Percentiles rank a stretch among this genome's conserved stretches.
These are phyloP conservation scores for Cottoperca gobio DNA, from an alignment of 2,797 vertebrate genomes.

Conservation along the genomic window DNA sequence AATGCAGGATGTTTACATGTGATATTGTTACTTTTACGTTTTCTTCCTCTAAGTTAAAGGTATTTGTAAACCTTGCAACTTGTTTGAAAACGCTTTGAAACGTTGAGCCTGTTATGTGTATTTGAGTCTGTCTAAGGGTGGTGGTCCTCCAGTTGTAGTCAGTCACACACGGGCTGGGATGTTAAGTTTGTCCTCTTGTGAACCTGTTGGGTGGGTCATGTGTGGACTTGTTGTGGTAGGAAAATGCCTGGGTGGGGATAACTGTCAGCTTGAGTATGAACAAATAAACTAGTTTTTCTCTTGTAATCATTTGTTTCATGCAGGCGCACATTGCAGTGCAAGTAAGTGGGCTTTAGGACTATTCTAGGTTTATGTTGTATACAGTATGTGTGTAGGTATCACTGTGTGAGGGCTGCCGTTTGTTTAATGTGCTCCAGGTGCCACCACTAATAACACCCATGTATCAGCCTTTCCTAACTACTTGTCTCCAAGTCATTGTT, in stretches of 20 bases:
- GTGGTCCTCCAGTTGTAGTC: constrained; percentile 42
- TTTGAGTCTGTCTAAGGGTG: constrained; percentile 29
- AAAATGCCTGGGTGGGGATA: constrained; percentile 69
- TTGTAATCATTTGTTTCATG: constrained; percentile 44
- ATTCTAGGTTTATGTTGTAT: constrained; percentile 13
- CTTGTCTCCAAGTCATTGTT: constrained; percentile 41
- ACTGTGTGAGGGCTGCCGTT: not conserved
- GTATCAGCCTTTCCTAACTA: not conserved
- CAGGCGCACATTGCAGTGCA: not conserved
- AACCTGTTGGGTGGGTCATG: constrained; percentile 81
- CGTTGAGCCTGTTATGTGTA: constrained; percentile 16
- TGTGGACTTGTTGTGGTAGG: constrained; percentile 71
- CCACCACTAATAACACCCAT: constrained; percentile 47
- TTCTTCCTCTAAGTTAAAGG: not conserved
- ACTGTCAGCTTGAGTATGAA: constrained; percentile 61
- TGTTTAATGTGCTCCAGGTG: constrained; percentile 52
- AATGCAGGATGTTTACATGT: too few species aligned
- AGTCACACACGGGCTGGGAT: constrained; percentile 21
- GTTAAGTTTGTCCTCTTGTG: constrained; percentile 31
- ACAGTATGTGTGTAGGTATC: not conserved
- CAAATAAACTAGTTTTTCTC: constrained; percentile 22
- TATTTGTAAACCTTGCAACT: constrained; percentile 12
- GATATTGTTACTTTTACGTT: too few species aligned
- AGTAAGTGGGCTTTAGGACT: constrained; percentile 18
- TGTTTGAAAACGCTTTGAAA: not conserved